Conservation (phyloP, 2,113 vertebrate genomes). For the Syrrhaptes paradoxus region DNA sequence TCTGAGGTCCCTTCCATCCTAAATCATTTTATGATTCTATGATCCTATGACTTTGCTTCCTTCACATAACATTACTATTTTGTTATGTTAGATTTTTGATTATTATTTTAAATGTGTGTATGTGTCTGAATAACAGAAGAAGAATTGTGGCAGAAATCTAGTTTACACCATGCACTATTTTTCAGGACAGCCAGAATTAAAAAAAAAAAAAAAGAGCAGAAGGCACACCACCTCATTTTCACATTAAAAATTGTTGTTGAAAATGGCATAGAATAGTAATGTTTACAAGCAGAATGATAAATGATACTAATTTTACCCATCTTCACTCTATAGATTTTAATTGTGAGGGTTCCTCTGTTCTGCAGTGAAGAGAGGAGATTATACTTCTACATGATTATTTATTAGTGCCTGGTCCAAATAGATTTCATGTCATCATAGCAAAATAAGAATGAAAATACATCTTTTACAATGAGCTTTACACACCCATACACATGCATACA, state of each 20-base stretch:
- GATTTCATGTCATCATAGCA: not conserved
- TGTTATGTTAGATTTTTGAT: slow-evolving; percentile 6
- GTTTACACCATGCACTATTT: not conserved
- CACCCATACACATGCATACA: not conserved
- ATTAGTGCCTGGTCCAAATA: not conserved
- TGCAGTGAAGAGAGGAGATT: not conserved
- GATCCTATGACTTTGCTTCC: not conserved
- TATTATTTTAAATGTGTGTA: not conserved
- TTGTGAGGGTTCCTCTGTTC: not conserved
- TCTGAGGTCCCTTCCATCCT: too few relatives aligned
- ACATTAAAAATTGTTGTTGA: slow-evolving; percentile 30
- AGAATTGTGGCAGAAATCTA: not conserved
- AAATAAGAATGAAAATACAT: not conserved
- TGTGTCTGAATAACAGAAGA: not conserved
- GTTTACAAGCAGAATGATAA: slow-evolving; percentile 1
- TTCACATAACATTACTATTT: not conserved
- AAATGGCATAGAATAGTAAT: not conserved
- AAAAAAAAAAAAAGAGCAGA: not conserved
- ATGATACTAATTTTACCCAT: not conserved
- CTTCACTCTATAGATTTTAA: not conserved
- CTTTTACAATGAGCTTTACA: not conserved
- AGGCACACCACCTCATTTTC: not conserved
- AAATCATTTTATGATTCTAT: too few relatives aligned
- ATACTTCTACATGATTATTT: not conserved
- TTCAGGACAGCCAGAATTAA: not conserved